phyloP scores from a whole-genome alignment of 1,140 invertebrate species.

The Drosophila sucinea region DNA sequence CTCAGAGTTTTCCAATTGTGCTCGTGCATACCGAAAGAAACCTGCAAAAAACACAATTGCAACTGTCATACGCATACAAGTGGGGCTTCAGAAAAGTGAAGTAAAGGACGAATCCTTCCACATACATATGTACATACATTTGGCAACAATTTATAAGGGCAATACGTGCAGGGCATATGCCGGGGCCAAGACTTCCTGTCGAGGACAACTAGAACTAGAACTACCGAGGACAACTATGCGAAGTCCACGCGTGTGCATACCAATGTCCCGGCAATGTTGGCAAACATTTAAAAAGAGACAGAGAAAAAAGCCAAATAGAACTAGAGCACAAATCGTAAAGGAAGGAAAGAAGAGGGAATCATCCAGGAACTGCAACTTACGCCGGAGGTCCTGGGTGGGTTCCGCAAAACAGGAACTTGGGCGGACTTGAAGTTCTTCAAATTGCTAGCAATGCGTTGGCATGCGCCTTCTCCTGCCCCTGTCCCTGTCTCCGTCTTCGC shows the following conservation, averaged over 20 bases:
- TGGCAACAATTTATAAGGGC: slow-evolving; percentile 78
- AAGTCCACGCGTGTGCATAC: slow-evolving; percentile 78
- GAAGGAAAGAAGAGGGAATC: slow-evolving; percentile 30
- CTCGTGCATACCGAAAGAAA: slow-evolving; percentile 66
- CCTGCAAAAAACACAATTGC: slow-evolving; percentile 56
- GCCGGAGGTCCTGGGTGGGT: slow-evolving; percentile 39
- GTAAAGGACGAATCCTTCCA: slow-evolving; percentile 14
- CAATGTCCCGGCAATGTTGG: slow-evolving; percentile 68
- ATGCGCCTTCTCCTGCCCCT: slow-evolving; percentile 29
- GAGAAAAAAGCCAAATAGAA: slow-evolving; percentile 15
- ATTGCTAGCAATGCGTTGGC: slow-evolving; percentile 68
- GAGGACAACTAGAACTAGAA: slow-evolving; percentile 33
- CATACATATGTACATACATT: slow-evolving; percentile 39
- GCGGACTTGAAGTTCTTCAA: slow-evolving; percentile 54
- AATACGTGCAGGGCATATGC: slow-evolving; percentile 78
- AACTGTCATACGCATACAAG: slow-evolving; percentile 64
- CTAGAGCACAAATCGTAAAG: slow-evolving; percentile 13
- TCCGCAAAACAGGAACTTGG: slow-evolving; percentile 37
- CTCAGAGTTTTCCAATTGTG: slow-evolving; percentile 71
- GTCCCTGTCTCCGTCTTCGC: neutral
- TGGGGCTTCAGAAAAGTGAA: neutral
- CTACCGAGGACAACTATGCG: slow-evolving; percentile 63
- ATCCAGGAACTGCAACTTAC: slow-evolving; percentile 61
- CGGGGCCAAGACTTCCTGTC: slow-evolving; percentile 70
- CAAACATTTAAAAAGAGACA: slow-evolving; percentile 69